Percentiles rank a stretch among this genome's conserved stretches.
Conservation (phyloP, 1,140 invertebrate species). For the Mycetomoellerius zeteki region DNA sequence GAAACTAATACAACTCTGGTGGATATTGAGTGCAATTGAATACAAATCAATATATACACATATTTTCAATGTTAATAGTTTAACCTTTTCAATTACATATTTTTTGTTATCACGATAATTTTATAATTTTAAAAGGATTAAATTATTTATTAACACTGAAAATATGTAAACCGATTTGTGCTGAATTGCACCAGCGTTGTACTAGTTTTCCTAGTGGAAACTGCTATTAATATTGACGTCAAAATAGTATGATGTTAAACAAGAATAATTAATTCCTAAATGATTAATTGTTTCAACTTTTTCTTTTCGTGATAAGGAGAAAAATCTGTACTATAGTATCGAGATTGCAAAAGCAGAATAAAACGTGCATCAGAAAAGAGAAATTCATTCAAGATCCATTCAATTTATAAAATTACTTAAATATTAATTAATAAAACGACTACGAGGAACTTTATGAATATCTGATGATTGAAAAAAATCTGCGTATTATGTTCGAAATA, state of each 20-base stretch:
- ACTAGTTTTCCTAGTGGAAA: too few relatives aligned
- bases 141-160: too few relatives aligned
- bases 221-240: not conserved
- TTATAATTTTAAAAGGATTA: too few relatives aligned
- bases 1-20: too few relatives aligned
- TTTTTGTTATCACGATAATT: too few relatives aligned
- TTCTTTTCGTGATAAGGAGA: not conserved
- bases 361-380: not conserved
- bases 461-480: constrained; percentile 9
- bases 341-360: not conserved
- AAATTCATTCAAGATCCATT: not conserved
- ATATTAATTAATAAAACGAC: too few relatives aligned
- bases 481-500: not conserved
- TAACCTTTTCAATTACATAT: too few relatives aligned
- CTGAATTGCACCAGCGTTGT: too few relatives aligned
- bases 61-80: too few relatives aligned
- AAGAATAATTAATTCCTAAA: not conserved
- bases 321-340: not conserved
- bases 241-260: not conserved
- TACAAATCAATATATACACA: too few relatives aligned
- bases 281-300: constrained; percentile 26
- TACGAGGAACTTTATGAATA: not conserved
- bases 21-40: too few relatives aligned
- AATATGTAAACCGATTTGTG: too few relatives aligned
- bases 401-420: constrained; percentile 24